These are phyloP conservation scores for Lingula anatina DNA, from an alignment of 2,888 invertebrate species.

Conservation along the genomic window DNA sequence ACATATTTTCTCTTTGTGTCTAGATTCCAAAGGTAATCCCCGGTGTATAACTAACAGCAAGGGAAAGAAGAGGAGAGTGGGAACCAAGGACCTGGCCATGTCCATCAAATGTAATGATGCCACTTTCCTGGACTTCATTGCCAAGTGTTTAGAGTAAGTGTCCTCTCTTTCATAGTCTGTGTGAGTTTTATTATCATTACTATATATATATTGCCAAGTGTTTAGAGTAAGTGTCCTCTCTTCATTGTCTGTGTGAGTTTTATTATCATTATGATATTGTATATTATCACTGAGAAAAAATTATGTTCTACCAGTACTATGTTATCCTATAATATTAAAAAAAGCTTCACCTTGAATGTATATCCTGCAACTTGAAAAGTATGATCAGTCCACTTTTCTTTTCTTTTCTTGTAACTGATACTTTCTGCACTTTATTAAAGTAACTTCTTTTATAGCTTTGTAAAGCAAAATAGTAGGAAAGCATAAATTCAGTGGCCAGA, in stretches of 20 bases:
- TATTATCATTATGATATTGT: too few species aligned
- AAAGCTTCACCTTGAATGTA: too few species aligned
- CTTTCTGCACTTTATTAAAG: too few species aligned
- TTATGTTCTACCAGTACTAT: too few species aligned
- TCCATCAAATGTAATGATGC: conserved; percentile 81
- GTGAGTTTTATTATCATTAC: too few species aligned
- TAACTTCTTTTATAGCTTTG: too few species aligned
- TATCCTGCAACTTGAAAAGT: not conserved
- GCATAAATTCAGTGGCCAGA: not conserved
- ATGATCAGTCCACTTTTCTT: not conserved
- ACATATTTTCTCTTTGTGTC: too few species aligned
- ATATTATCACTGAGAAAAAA: too few species aligned
- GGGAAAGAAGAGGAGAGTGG: conserved; percentile 84
- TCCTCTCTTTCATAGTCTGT: too few species aligned
- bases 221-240: conserved; percentile 67
- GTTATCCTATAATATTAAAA: too few species aligned
- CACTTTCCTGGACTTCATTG: conserved; percentile 84
- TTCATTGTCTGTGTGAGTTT: too few species aligned
- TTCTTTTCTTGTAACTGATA: not conserved
- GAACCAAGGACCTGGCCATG: conserved; percentile 73
- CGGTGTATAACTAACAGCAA: conserved; percentile 89
- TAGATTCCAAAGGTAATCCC: conserved; percentile 86
- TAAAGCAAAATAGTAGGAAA: not conserved
- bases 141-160: conserved; percentile 84
- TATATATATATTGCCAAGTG: too few species aligned